Percentiles rank a stretch among this genome's conserved stretches.
Conservation (phyloP, 1,140 invertebrate species). For the Aphelenchoides fujianensis region DNA sequence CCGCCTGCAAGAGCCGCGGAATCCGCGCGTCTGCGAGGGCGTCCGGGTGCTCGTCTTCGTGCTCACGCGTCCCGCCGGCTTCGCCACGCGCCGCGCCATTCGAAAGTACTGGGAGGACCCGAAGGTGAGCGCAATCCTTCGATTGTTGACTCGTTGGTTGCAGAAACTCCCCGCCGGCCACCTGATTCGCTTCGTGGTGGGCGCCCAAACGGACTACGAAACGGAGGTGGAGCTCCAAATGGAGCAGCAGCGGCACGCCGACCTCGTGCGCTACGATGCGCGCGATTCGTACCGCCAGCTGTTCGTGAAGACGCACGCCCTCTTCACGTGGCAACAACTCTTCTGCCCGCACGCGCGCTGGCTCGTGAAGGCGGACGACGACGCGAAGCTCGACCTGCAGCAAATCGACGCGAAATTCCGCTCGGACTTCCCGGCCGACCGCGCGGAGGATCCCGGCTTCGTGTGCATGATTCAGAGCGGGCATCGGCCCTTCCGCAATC, state of each 20-base stretch:
- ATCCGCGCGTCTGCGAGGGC: no score
- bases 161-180: conserved; percentile 5
- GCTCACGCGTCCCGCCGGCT: no score
- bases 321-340: neutral
- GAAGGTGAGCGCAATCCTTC: no score
- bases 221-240: neutral
- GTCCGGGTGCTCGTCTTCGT: no score
- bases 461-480: neutral
- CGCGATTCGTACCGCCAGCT: neutral
- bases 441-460: neutral
- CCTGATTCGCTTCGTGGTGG: neutral
- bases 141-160: no score
- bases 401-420: neutral
- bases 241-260: neutral
- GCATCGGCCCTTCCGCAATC: neutral
- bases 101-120: no score
- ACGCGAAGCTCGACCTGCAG: neutral
- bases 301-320: neutral
- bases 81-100: no score
- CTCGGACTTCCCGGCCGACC: neutral
- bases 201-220: neutral
- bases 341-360: neutral
- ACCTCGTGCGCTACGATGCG: neutral
- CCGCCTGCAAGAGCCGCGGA: no score
- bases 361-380: neutral